Evolutionary conservation across 2,888 invertebrate species (phyloP).

Genomic region (Dolichomitus sp.): DNA sequence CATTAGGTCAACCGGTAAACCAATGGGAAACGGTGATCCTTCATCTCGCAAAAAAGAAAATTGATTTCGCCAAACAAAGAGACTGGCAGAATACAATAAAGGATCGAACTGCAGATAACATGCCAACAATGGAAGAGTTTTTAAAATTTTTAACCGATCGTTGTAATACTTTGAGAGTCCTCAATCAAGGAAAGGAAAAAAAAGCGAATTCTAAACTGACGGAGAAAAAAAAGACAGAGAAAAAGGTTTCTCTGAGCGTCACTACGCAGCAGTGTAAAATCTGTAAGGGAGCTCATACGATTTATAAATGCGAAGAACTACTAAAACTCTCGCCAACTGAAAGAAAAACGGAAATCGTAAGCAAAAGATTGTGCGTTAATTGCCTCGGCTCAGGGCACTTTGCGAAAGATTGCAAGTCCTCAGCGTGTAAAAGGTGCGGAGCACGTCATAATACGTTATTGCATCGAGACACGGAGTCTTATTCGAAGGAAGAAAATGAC

Average conservation of each 20-base stretch:
- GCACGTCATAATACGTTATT: no score
- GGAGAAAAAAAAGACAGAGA: slow-evolving; percentile 35
- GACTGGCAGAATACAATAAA: slow-evolving; percentile 71
- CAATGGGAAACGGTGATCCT: slow-evolving; percentile 73
- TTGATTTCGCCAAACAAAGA: slow-evolving; percentile 67
- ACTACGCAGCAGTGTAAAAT: slow-evolving; percentile 42
- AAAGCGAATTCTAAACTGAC: background rate
- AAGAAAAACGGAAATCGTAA: slow-evolving; percentile 40
- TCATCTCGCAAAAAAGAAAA: slow-evolving; percentile 71
- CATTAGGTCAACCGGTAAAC: slow-evolving; percentile 70
- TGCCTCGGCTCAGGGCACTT: slow-evolving; percentile 68
- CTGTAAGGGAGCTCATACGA: slow-evolving; percentile 51
- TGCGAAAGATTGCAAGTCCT: slow-evolving; percentile 57
- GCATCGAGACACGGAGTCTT: slow-evolving; percentile 26
- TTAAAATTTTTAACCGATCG: slow-evolving; percentile 61
- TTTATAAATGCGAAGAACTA: slow-evolving; percentile 55
- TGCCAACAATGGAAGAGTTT: slow-evolving; percentile 65
- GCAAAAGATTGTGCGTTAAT: slow-evolving; percentile 67
- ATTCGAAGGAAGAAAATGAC: no score
- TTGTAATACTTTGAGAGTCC: slow-evolving; percentile 47
- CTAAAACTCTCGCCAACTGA: slow-evolving; percentile 42
- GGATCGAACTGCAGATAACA: slow-evolving; percentile 49
- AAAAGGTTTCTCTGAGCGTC: slow-evolving; percentile 28
- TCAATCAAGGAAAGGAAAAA: slow-evolving; percentile 50
- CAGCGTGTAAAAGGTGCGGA: slow-evolving; percentile 66